Conservation (phyloP, 1,140 invertebrate species). For the Platyura marginata region DNA sequence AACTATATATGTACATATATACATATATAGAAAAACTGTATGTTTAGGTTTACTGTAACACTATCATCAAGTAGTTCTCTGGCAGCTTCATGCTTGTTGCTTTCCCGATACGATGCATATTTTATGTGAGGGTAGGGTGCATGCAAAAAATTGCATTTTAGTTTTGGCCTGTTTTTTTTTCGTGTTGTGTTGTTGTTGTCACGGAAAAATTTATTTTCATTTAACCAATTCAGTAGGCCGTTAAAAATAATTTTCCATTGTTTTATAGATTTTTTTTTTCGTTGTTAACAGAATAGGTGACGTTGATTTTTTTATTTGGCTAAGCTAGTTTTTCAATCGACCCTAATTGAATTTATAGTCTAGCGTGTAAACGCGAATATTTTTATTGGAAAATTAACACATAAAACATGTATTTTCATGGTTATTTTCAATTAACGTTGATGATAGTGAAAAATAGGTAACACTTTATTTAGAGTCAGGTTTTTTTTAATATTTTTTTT, state of each 20-base stretch:
- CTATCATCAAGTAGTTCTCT: no score
- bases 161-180: not conserved
- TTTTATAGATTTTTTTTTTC: conserved; percentile 1
- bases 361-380: no score
- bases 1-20: no score
- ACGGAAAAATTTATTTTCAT: not conserved
- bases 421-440: no score
- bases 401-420: no score
- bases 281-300: conserved; percentile 4
- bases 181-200: not conserved
- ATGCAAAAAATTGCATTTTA: not conserved
- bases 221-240: not conserved
- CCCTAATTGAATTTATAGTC: not conserved
- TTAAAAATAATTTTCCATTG: conserved; percentile 1
- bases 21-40: no score
- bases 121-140: not conserved
- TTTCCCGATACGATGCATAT: not conserved
- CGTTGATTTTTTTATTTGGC: conserved; percentile 3
- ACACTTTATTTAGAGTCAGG: no score
- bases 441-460: no score
- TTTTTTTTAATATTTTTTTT: no score
- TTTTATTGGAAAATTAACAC: no score
- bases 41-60: no score
- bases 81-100: no score
- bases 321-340: not conserved